Evolutionary conservation across 2,797 vertebrate genomes (phyloP), one percentile per base, ranked within the genome.

Genomic region (Adrianichthys oophorus): DNA sequence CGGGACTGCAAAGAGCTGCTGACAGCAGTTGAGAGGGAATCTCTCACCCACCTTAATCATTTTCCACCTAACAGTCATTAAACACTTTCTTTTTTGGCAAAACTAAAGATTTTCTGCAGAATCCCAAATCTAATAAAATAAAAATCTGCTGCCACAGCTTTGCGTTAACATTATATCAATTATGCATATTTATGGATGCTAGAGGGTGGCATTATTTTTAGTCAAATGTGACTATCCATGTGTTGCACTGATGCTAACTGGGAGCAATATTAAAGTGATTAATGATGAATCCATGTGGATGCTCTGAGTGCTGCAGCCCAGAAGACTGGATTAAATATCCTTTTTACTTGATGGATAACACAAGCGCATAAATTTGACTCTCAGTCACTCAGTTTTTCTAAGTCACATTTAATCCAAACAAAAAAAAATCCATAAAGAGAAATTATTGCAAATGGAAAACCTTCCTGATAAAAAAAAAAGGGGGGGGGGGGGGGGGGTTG

Each of bases 1-100:
- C 62, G 50, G 59, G 86, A 83, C 82, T 88, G 76, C 74, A 85
- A 83, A 88, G 76, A 80, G 70, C 44, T 68, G 29, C 47, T 55
- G 77, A 78, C 54, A 40, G 53, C 19, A 10, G 51, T 56, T 44
- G 55, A 72, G 32, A 54, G 59, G 64, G 26, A 69, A 73, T 60
- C 66, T 62, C 41, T 47, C 50, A 54, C 53, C 21, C 59, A 64
- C 72, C 65, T 56, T 48, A 54, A 68, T 62, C 50, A 59, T 72
- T 72, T 58, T 67, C 41, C 50, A 49, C 29, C 62, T 23, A 1
- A 54, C 55, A 72, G 61, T 48, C 46, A 49, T 19, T 52, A 60
- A 45, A 56, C 48, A 46, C 67, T 46, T 48, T 56, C 66, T 29
- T 29, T 32, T 32, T 37, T 12, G 21, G 46, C 41, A 67, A 67